A percentile compares a stretch with the other conserved stretches of the same genome.
Evolutionary conservation across 2,888 invertebrate species (phyloP).

Genomic region (Maniola hyperantus): DNA sequence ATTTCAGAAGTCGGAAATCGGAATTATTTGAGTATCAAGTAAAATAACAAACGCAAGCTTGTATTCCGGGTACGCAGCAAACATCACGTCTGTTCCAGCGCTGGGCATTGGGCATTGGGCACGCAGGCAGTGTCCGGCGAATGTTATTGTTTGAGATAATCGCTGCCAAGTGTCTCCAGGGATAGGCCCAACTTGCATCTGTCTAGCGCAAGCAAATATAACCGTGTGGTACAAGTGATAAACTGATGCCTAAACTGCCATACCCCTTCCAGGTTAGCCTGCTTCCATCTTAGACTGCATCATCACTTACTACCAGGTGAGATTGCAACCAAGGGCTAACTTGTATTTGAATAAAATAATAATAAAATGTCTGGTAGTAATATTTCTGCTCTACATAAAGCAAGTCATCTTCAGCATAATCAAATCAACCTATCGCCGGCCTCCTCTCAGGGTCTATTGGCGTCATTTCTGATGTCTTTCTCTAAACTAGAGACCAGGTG

Average conservation of each 20-base stretch:
- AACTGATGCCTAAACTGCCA: slow-evolving; percentile 32
- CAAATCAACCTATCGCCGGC: too few relatives aligned
- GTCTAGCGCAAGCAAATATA: slow-evolving; percentile 62
- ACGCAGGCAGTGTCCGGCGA: slow-evolving; percentile 35
- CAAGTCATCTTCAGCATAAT: too few relatives aligned
- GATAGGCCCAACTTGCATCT: slow-evolving; percentile 65
- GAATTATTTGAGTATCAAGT: slow-evolving; percentile 51
- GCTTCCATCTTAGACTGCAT: too few relatives aligned
- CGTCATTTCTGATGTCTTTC: too few relatives aligned
- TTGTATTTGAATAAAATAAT: too few relatives aligned
- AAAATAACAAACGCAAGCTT: slow-evolving; percentile 59
- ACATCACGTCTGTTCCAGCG: slow-evolving; percentile 35
- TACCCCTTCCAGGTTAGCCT: too few relatives aligned
- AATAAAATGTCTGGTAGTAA: too few relatives aligned
- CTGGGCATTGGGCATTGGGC: slow-evolving; percentile 8
- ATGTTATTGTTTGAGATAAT: slow-evolving; percentile 56
- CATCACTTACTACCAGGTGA: too few relatives aligned
- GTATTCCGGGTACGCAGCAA: slow-evolving; percentile 40
- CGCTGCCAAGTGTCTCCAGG: slow-evolving; percentile 54
- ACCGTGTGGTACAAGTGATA: slow-evolving; percentile 42
- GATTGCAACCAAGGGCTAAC: too few relatives aligned
- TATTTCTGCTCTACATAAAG: neutral
- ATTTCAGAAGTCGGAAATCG: slow-evolving; percentile 51
- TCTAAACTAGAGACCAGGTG: too few relatives aligned
- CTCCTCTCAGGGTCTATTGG: too few relatives aligned